A percentile compares a stretch with the other conserved stretches of the same genome.
These are phyloP conservation scores for Andrena chrysosceles DNA, from an alignment of 2,888 invertebrate genomes.

Conservation along the genomic window DNA sequence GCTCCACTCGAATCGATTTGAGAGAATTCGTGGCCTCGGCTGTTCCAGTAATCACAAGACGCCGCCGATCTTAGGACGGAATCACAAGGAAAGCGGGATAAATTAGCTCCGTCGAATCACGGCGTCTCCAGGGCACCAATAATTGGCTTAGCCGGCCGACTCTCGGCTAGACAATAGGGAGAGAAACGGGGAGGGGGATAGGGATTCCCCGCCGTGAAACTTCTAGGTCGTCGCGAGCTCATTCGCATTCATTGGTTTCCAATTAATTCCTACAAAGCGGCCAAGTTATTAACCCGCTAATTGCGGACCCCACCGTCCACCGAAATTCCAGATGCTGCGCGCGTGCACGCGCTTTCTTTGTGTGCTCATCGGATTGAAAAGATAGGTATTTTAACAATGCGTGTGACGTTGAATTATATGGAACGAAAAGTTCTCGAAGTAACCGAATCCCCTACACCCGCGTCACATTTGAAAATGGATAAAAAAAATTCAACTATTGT, in stretches of 20 bases:
- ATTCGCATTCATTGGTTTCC: constrained; percentile 82
- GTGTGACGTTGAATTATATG: constrained; percentile 38
- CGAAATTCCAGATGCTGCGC: constrained; percentile 34
- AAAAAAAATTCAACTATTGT: too few species aligned
- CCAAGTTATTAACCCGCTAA: constrained; percentile 81
- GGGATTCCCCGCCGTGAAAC: constrained; percentile 68
- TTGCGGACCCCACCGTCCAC: constrained; percentile 68
- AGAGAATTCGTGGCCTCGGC: constrained; percentile 24
- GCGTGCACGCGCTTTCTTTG: background rate
- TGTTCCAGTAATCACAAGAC: constrained; percentile 51
- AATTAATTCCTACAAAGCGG: constrained; percentile 81
- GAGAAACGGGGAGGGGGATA: constrained; percentile 4
- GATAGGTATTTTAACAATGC: constrained; percentile 33
- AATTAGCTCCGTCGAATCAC: constrained; percentile 77
- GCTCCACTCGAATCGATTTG: constrained; percentile 17
- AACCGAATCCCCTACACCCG: constrained; percentile 20
- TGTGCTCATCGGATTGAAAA: constrained; percentile 35
- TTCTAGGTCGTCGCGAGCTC: constrained; percentile 76
- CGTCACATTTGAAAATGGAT: background rate
- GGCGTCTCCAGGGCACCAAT: constrained; percentile 76
- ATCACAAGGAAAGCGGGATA: constrained; percentile 66
- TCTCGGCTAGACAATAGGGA: constrained; percentile 76
- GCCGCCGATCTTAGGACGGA: constrained; percentile 46
- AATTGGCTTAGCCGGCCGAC: constrained; percentile 79
- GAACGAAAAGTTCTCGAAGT: constrained; percentile 47